Evolutionary conservation across 2,113 vertebrate species (phyloP), one percentile per base, ranked within the genome.

Genomic region (Felis chaus): DNA sequence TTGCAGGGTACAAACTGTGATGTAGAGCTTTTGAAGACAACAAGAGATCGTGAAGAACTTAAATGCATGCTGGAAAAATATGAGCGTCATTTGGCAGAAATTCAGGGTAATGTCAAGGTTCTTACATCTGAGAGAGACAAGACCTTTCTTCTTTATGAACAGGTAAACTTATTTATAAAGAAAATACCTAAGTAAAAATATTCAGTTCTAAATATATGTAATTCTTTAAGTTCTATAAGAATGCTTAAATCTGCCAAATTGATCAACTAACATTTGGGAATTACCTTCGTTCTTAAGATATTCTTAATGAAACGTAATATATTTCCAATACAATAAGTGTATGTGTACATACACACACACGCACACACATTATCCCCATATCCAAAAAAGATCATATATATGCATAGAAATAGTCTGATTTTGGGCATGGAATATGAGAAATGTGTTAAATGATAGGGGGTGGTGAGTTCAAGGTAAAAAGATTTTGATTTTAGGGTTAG

Each of bases 111-210:
- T 55, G 76, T 99, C 73, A 98, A 99, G 96, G 99, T 99, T 97
- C 98, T 99, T 94, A 99, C 98, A 91, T 99, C 99, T 69, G 99
- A 99, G 84, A 98, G 99, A 95, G 98, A 99, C 85, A 99, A 99
- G 98, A 98, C 97, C 88, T 96, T 97, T 94, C 88, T 57, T 94
- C 98, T 99, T 95, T 99, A 99, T 97, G 98, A 99, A 85, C 97
- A 94, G 99, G 99, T 99, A 98, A 97, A 83, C 71, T 84, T 94
- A 79, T 94, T 97, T 98, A 13, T 87, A 73, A 65, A 2, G 29
- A 29, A 57, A 57, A 83, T 63, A 85, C 50, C 21, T 94, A 85
- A 90, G 9, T 66, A 96, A 57, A 88, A 94, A 89, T 33, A 84
- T 73, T 84, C 6, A 80, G 21, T 95, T 96, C 15, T 96, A 61